A percentile compares a stretch with the other conserved stretches of the same genome.
Conservation (phyloP, 1,140 invertebrate genomes). For the Drosophila sulfurigaster region DNA sequence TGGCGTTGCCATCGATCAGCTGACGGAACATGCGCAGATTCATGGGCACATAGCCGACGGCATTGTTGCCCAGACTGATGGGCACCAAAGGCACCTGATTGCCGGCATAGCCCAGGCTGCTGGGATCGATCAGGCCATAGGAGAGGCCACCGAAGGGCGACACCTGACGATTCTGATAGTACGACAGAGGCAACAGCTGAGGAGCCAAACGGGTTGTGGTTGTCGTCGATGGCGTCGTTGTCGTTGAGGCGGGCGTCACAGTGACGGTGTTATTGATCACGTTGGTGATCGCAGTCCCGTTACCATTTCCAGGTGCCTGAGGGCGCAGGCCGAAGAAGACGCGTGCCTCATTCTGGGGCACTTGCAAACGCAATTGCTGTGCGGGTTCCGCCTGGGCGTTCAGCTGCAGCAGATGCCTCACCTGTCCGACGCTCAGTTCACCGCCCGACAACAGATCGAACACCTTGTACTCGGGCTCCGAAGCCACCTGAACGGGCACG, state of each 20-base stretch:
- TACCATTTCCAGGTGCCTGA: too few species aligned
- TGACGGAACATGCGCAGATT: conserved; percentile 66
- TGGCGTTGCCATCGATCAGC: conserved; percentile 6
- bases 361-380: background rate
- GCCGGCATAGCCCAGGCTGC: background rate
- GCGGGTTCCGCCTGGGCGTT: background rate
- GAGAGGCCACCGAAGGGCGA: conserved; percentile 5
- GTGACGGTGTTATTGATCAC: background rate
- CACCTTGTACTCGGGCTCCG: too few species aligned
- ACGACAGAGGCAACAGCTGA: conserved; percentile 2
- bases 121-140: conserved; percentile 34
- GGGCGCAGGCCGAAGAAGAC: too few species aligned
- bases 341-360: too few species aligned
- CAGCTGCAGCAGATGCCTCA: conserved; percentile 9
- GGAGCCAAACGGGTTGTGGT: background rate
- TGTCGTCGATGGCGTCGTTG: background rate
- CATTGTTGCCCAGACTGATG: conserved; percentile 58
- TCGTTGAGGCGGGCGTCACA: background rate
- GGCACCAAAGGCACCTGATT: conserved; percentile 57
- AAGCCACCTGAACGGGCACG: too few species aligned
- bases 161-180: conserved; percentile 48
- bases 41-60: conserved; percentile 61
- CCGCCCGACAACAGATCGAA: too few species aligned
- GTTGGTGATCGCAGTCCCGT: too few species aligned
- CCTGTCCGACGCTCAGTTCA: too few species aligned